These are phyloP conservation scores for Gobius niger DNA, from an alignment of 2,113 vertebrate species.

Conservation along the genomic window DNA sequence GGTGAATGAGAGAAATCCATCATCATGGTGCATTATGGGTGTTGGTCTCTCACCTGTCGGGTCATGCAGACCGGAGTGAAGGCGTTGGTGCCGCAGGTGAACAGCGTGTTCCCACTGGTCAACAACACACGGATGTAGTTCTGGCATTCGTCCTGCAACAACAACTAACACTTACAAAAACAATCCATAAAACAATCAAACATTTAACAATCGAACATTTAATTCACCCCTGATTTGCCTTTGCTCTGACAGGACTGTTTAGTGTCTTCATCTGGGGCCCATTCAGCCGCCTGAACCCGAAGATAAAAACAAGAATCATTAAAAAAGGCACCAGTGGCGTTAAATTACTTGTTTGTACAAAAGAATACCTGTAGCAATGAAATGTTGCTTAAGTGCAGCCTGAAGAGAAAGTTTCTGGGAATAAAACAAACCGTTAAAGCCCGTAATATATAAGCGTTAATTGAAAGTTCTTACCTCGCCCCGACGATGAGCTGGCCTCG, in stretches of 20 bases:
- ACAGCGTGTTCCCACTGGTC: slow-evolving; percentile 81
- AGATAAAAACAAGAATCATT: not conserved
- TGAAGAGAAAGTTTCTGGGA: slow-evolving; percentile 94
- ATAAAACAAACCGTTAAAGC: not conserved
- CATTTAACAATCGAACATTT: not conserved
- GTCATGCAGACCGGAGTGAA: slow-evolving; percentile 90
- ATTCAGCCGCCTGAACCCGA: slow-evolving; percentile 82
- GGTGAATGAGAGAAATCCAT: not conserved
- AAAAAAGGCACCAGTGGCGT: too few species aligned
- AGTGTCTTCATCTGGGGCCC: slow-evolving; percentile 89
- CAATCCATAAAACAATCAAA: too few species aligned
- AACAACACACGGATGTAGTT: slow-evolving; percentile 94
- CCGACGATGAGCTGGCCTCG: slow-evolving; percentile 93
- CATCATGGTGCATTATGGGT: not conserved
- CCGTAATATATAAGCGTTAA: not conserved
- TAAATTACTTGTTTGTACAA: too few species aligned
- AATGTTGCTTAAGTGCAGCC: slow-evolving; percentile 87
- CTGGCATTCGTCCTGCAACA: slow-evolving; percentile 90
- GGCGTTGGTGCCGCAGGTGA: slow-evolving; percentile 92
- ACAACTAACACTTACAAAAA: not conserved
- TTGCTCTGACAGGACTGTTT: slow-evolving; percentile 93
- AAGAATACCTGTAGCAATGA: slow-evolving; percentile 97
- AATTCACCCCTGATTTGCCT: slow-evolving; percentile 90
- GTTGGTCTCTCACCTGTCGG: slow-evolving; percentile 77
- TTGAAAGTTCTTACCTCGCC: slow-evolving; percentile 83